Evolutionary conservation across 2,113 vertebrate species (phyloP), one percentile per base, ranked within the genome.

Genomic region (Proteles cristata): DNA sequence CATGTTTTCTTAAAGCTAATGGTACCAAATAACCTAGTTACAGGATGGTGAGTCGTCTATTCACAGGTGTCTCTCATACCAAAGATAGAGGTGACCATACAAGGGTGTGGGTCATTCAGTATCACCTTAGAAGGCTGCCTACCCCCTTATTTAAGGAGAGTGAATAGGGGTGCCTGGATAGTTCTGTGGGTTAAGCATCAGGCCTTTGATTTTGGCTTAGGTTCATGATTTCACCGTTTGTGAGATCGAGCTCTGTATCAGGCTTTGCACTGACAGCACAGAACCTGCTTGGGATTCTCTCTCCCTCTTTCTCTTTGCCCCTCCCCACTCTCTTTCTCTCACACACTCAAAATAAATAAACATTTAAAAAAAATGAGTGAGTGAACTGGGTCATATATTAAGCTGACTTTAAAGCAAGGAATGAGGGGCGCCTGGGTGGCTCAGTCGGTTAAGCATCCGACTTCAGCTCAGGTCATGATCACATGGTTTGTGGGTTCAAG

Each of bases 41-140:
- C 0, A 8, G 39, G 33, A 19, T 3, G 15, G 11, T 25, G 31
- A n/a, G 5, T 39, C 21, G 23, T 23, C 48, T 63, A 1, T 6
- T 19, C 26, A 71, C 11, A 53, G 9, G 26, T 43, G 1, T 55
- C 45, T 91, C 43, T 82, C 43, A 25, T 9, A 3, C 1, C 23
- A 48, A 26, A 63, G 68, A 8, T 58, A 11, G 50, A 68, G 61
- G 11, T 69, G n/a, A 21, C 66, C 53, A 43, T 25, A 11, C 61
- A 89, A 73, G 58, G 23, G 43, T 73, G 7, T 35, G 23, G 19
- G 25, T 11, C 35, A 21, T 16, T 45, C 19, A 74, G 33, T 28
- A 17, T 66, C 71, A 45, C 31, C 11, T 19, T 8, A 65, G 15
- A 73, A 84, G 53, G 45, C 12, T 31, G 4, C 19, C 45, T 19